These are phyloP conservation scores for Oncorhynchus gorbuscha DNA, from an alignment of 2,113 vertebrate genomes.

Conservation along the genomic window DNA sequence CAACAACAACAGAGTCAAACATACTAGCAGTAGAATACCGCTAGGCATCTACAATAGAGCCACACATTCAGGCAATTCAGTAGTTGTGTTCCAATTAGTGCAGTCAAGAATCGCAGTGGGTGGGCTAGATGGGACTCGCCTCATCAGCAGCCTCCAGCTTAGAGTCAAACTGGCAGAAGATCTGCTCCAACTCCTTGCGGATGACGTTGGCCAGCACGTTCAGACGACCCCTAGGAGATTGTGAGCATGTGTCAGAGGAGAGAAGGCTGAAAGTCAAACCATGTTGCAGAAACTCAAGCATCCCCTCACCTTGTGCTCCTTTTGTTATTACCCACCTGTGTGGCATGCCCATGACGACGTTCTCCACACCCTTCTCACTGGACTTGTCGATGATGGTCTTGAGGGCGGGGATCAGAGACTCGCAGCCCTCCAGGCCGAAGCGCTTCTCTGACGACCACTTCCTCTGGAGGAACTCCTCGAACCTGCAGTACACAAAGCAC, in stretches of 20 bases:
- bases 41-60: too few species aligned
- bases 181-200: slow-evolving; percentile 96
- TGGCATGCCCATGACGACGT: slow-evolving; percentile 98
- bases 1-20: neutral
- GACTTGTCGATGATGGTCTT: slow-evolving; percentile 98
- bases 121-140: slow-evolving; percentile 64
- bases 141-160: slow-evolving; percentile 97
- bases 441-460: slow-evolving; percentile 99
- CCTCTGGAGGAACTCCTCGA: slow-evolving; percentile 96
- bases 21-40: too few species aligned
- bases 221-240: slow-evolving; percentile 83
- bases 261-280: neutral
- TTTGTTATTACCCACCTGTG: slow-evolving; percentile 82
- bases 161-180: slow-evolving; percentile 98
- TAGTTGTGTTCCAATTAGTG: too few species aligned
- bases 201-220: slow-evolving; percentile 97
- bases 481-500: slow-evolving; percentile 70
- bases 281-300: neutral
- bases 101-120: neutral
- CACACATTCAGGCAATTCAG: too few species aligned
- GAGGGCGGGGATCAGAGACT: slow-evolving; percentile 94
- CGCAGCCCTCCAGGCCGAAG: slow-evolving; percentile 94
- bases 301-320: neutral
- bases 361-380: slow-evolving; percentile 90
- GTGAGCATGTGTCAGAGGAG: neutral